Base-by-base conservation (phyloP, 2,113 vertebrate genomes). In the Eleginops maclovinus region DNA sequence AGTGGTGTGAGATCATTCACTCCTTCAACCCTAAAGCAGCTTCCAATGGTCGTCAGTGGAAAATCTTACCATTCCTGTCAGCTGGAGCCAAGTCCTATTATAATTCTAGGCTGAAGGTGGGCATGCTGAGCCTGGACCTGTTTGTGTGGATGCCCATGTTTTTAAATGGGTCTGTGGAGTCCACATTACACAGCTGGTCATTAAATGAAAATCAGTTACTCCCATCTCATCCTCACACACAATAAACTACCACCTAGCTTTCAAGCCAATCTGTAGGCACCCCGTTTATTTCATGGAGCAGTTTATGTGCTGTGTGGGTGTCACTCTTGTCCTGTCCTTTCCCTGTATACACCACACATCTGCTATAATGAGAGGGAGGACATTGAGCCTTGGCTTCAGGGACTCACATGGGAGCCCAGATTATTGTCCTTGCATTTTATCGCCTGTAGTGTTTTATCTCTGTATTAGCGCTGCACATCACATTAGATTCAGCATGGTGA, bases 121-220 rank as follows among this genome's bases (percentile, higher is more conserved):
- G n/a, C 15, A 22, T 7, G 28, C 68, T 74, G 47, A 41, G 59
- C 61, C 56, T 58, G 56, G n/a, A 50, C 54, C 49, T 65, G 61
- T 70, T 31, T 71, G 58, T 58, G 72, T 59, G 56, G 43, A 53
- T 72, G 72, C 41, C 83, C 66, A 70, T 74, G 77, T 86, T 85
- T 86, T 90, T 82, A 69, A 59, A 87, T 81, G 59, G 77, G 64
- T 36, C 72, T 58, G 58, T 61, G 77, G 79, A 84, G 64, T 76
- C 85, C 72, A 77, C 77, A 81, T 83, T 81, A 85, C 68, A 85
- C 85, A 87, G 88, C 82, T 88, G 88, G 82, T 86, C 77, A 84
- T 89, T 88, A 86, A 92, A 88, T 72, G 77, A 84, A 83, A 90
- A 86, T 85, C 77, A 85, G 74, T 85, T 79, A 70, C 73, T 61